Conservation (phyloP, 2,797 vertebrate genomes). For the Linurgus olivaceus region DNA sequence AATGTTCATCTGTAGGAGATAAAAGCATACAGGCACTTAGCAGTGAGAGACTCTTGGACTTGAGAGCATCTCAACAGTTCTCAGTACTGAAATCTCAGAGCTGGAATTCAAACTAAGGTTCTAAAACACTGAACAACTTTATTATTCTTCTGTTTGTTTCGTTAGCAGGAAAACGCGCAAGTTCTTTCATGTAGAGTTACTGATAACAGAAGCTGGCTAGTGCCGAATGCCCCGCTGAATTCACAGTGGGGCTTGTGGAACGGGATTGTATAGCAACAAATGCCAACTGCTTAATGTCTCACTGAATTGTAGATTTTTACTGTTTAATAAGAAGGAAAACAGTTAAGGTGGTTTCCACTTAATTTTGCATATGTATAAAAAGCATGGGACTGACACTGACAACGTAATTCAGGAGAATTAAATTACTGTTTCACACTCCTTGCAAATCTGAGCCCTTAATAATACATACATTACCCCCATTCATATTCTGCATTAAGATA, state of each 20-base stretch:
- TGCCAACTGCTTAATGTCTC: slow-evolving; percentile 74
- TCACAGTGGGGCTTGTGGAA: slow-evolving; percentile 71
- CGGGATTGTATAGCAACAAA: slow-evolving; percentile 74
- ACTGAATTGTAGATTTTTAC: slow-evolving; percentile 77
- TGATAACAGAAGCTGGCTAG: slow-evolving; percentile 74
- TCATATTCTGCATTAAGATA: neutral
- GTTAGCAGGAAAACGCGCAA: slow-evolving; percentile 68
- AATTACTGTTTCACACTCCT: slow-evolving; percentile 55
- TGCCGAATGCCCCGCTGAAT: slow-evolving; percentile 68
- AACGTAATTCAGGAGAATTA: slow-evolving; percentile 47
- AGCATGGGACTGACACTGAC: slow-evolving; percentile 28
- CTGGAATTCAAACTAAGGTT: slow-evolving; percentile 38
- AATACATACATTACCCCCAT: neutral
- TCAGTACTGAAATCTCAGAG: slow-evolving; percentile 35
- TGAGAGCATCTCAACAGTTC: slow-evolving; percentile 12
- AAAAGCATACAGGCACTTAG: neutral
- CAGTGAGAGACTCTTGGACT: slow-evolving; percentile 27
- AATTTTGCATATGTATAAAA: slow-evolving; percentile 59
- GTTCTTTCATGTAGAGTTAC: slow-evolving; percentile 71
- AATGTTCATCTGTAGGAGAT: neutral
- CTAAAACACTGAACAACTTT: slow-evolving; percentile 59
- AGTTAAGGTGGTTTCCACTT: slow-evolving; percentile 69
- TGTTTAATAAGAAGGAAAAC: slow-evolving; percentile 75
- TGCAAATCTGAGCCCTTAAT: slow-evolving; percentile 23
- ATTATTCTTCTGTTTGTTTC: slow-evolving; percentile 57